phyloP scores from a whole-genome alignment of 2,113 vertebrate genomes.

The Phylloscopus whistleri region DNA sequence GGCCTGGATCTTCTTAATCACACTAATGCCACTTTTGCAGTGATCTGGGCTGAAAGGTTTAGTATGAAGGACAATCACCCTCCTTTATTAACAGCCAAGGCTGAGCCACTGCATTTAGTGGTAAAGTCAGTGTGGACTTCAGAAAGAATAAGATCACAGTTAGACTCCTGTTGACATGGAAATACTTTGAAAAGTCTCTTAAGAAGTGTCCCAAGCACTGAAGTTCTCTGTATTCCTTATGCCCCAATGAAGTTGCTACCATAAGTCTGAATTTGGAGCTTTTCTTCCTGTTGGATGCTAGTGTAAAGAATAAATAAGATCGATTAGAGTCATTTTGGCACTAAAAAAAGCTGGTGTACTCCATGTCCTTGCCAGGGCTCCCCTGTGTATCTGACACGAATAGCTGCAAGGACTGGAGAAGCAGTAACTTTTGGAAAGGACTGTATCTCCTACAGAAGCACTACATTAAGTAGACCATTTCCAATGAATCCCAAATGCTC shows the following conservation, averaged over 20 bases:
- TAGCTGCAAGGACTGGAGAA: slow-evolving; percentile 35
- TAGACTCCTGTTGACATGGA: background rate
- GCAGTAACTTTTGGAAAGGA: slow-evolving; percentile 40
- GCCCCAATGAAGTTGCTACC: background rate
- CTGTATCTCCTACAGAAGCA: background rate
- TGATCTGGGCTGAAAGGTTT: slow-evolving; percentile 2
- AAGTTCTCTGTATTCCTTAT: background rate
- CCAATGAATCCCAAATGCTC: slow-evolving; percentile 35
- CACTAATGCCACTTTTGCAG: slow-evolving; percentile 40
- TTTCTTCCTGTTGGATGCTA: background rate
- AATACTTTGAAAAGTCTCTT: background rate
- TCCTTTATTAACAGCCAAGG: background rate
- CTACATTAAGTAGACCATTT: slow-evolving; percentile 44
- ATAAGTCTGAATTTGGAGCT: background rate
- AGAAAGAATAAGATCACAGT: background rate
- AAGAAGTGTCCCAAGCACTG: background rate
- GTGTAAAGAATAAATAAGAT: slow-evolving; percentile 15
- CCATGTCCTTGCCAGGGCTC: slow-evolving; percentile 2
- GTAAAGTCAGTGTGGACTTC: background rate
- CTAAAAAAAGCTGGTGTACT: background rate
- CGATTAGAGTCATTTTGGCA: background rate
- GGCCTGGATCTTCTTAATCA: slow-evolving; percentile 39
- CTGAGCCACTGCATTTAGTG: background rate
- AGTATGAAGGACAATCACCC: background rate
- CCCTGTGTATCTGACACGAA: background rate